Base-by-base conservation (phyloP, 2,113 vertebrate species). In the Larimichthys polyactis region DNA sequence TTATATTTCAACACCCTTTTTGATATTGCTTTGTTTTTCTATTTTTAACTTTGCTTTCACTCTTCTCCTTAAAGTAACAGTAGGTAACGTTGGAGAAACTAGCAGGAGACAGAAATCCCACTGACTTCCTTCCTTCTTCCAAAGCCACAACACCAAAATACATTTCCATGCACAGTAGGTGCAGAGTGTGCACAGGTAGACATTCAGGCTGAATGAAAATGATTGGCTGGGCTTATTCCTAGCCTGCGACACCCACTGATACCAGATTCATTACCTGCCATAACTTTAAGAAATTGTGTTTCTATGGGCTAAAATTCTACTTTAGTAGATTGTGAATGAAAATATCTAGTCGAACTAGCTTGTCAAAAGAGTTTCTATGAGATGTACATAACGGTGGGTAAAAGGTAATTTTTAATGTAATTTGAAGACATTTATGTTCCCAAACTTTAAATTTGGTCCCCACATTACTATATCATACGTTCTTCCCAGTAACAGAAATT, bases 1-100 rank as follows among this genome's bases (percentile, higher is more conserved):
- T 86, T 77, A 43, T 57, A 84, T 80, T 80, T 46, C 1, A 5
- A 64, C 20, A 8, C 27, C 16, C 11, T 66, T 73, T 40, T 83
- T 71, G 22, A 64, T 72, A 68, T 76, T n/a, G 12, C 9, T 57
- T 65, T 62, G 14, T 15, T 75, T 77, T 49, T 57, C 1, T 11
- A 17, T 60, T 79, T 66, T 70, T 29, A 17, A 44, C n/a, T 69
- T 83, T 46, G 2, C 11, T 40, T 80, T 71, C 4, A 7, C 40
- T n/a, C 12, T 43, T 60, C 17, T 54, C 15, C 36, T 40, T 40
- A 40, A 36, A 40, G 36, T 40, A 40, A 40, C 1, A 8, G 36
- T 40, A 40, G 32, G 5, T 6, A 32, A 32, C 5, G 32, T 32
- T 32, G 32, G 32, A 32, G 36, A 40, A 40, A 40, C 36, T 36